Evolutionary conservation across 2,888 invertebrate species (phyloP).

Genomic region (Agrochola lota): DNA sequence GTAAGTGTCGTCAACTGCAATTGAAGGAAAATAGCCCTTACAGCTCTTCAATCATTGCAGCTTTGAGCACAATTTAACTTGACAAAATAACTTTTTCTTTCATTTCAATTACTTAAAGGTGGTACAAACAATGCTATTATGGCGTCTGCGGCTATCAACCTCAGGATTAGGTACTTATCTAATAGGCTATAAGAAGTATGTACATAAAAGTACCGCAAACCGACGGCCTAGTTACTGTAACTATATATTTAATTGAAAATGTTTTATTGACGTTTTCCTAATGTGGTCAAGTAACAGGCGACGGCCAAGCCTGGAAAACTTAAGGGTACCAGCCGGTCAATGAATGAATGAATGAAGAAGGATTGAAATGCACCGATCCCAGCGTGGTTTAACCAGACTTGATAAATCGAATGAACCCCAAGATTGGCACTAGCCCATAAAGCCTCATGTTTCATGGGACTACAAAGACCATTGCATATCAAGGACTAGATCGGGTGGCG

Average conservation of each 20-base stretch:
- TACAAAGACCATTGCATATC: too few species aligned
- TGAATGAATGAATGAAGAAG: too few species aligned
- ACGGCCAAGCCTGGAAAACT: not conserved
- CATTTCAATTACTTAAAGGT: slow-evolving; percentile 23
- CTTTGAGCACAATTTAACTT: slow-evolving; percentile 2
- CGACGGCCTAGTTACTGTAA: slow-evolving; percentile 13
- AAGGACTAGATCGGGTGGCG: too few species aligned
- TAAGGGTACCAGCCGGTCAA: not conserved
- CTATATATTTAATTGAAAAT: slow-evolving; percentile 30
- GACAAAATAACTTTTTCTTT: slow-evolving; percentile 23
- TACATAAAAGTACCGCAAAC: slow-evolving; percentile 22
- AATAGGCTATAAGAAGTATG: slow-evolving; percentile 4
- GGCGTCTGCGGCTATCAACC: slow-evolving; percentile 15
- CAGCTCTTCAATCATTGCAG: not conserved
- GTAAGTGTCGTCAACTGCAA: not conserved
- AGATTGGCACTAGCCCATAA: too few species aligned
- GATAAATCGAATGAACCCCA: too few species aligned
- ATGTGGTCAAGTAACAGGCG: not conserved
- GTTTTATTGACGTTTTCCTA: slow-evolving; percentile 12
- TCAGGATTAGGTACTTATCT: slow-evolving; percentile 1
- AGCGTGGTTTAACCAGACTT: too few species aligned
- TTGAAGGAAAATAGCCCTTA: slow-evolving; percentile 9
- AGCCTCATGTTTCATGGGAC: too few species aligned
- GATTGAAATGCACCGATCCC: too few species aligned
- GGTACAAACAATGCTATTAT: not conserved